Conservation (phyloP, 35 echinoderm and acorn worm genomes). For the Hemicentrotus pulcherrimus region DNA sequence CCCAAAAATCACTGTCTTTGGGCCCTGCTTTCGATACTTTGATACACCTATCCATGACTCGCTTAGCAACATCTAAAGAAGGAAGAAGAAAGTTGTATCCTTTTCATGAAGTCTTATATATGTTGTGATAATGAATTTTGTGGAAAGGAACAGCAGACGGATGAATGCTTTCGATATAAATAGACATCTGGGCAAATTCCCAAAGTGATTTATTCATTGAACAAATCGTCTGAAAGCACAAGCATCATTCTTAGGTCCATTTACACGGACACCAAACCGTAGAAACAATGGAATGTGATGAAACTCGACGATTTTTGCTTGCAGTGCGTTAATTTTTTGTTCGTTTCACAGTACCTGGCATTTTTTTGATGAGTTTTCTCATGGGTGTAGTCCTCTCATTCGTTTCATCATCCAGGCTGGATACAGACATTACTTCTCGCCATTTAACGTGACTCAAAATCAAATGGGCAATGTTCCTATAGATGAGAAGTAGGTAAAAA, state of each 20-base stretch:
- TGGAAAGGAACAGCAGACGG: neutral
- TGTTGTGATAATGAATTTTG: too few relatives aligned
- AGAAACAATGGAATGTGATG: too few relatives aligned
- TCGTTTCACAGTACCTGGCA: slow-evolving; percentile 88
- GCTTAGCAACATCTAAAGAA: slow-evolving; percentile 75
- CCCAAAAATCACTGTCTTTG: neutral
- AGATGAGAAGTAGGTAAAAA: neutral
- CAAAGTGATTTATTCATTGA: neutral
- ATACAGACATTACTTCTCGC: slow-evolving; percentile 78
- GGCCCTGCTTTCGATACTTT: slow-evolving; percentile 55
- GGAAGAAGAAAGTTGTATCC: neutral
- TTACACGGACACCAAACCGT: neutral
- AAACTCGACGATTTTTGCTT: neutral
- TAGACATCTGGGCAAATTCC: neutral
- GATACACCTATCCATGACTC: slow-evolving; percentile 74
- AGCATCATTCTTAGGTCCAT: neutral
- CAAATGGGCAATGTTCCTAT: slow-evolving; percentile 70
- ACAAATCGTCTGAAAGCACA: neutral
- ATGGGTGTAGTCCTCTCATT: slow-evolving; percentile 69
- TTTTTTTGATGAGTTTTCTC: slow-evolving; percentile 87
- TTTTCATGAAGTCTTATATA: neutral
- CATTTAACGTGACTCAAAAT: slow-evolving; percentile 78
- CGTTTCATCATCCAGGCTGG: slow-evolving; percentile 58
- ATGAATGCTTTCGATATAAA: neutral
- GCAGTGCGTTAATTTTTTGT: neutral